A percentile compares a stretch with the other conserved stretches of the same genome.
phyloP scores from a whole-genome alignment of 2,113 vertebrate genomes.

The Tachycineta bicolor region DNA sequence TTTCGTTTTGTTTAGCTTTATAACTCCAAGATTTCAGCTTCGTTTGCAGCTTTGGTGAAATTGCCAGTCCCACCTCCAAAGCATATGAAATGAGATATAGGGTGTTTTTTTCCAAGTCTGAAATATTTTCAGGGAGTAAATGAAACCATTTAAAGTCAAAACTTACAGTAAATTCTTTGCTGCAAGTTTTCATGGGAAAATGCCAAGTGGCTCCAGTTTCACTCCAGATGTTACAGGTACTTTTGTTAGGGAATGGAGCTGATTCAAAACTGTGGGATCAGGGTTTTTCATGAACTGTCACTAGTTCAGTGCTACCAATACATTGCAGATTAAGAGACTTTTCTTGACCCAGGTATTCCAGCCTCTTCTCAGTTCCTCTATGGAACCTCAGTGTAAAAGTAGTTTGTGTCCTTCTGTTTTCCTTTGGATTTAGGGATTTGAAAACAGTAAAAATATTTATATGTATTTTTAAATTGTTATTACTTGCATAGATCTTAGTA shows the following conservation, averaged over 20 bases:
- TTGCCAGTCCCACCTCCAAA: conserved; percentile 23
- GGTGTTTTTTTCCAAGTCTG: not conserved
- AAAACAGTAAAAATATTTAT: not conserved
- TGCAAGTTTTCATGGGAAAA: not conserved
- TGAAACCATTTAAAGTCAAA: conserved; percentile 8
- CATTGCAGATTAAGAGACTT: not conserved
- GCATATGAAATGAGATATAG: not conserved
- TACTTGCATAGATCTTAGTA: not conserved
- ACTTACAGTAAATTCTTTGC: not conserved
- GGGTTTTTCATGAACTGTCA: conserved; percentile 6
- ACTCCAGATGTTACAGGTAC: not conserved
- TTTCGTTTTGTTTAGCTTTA: conserved; percentile 30
- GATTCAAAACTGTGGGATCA: conserved; percentile 27
- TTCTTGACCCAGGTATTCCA: not conserved
- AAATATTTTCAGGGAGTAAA: conserved; percentile 12
- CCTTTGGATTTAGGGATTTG: not conserved
- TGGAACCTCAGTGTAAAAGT: not conserved
- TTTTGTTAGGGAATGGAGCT: not conserved
- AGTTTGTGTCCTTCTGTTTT: not conserved
- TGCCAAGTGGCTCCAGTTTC: not conserved
- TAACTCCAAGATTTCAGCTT: conserved; percentile 10
- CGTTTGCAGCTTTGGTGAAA: conserved; percentile 39
- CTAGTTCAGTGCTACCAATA: not conserved
- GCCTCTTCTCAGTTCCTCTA: not conserved
- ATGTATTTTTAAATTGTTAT: not conserved